These are phyloP conservation scores for Indicator maculatus DNA, from an alignment of 2,113 vertebrate species.

Conservation along the genomic window DNA sequence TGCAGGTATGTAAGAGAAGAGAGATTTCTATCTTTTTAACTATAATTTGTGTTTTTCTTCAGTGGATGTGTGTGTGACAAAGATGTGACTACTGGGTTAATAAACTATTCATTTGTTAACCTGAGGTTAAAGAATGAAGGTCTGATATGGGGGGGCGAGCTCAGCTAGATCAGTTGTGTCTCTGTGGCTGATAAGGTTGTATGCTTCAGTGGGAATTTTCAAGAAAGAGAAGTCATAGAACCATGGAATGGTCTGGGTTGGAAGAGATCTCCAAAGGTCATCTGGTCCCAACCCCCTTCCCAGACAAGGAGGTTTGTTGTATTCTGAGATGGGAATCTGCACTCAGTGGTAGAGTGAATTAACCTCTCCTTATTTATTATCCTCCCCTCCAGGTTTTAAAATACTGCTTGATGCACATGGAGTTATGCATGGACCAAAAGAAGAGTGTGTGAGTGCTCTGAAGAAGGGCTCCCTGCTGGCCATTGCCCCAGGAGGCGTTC, in stretches of 20 bases:
- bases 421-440: conserved; percentile 90
- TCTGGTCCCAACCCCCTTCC: too few relatives aligned
- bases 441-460: conserved; percentile 90
- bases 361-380: not conserved
- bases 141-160: not conserved
- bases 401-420: conserved; percentile 89
- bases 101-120: not conserved
- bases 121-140: not conserved
- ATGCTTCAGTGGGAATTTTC: not conserved
- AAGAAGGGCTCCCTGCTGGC: conserved; percentile 84
- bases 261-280: too few relatives aligned
- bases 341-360: not conserved
- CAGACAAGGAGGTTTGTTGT: too few relatives aligned
- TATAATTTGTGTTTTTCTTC: not conserved
- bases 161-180: not conserved
- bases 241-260: too few relatives aligned
- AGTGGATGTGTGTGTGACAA: not conserved
- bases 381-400: conserved; percentile 85
- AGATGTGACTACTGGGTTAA: not conserved
- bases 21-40: not conserved
- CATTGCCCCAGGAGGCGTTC: conserved; percentile 91
- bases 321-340: not conserved
- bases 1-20: not conserved
- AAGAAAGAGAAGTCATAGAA: not conserved
- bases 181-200: not conserved